Base-by-base conservation (phyloP, 2,797 vertebrate species). In the Gallinago solitaria region DNA sequence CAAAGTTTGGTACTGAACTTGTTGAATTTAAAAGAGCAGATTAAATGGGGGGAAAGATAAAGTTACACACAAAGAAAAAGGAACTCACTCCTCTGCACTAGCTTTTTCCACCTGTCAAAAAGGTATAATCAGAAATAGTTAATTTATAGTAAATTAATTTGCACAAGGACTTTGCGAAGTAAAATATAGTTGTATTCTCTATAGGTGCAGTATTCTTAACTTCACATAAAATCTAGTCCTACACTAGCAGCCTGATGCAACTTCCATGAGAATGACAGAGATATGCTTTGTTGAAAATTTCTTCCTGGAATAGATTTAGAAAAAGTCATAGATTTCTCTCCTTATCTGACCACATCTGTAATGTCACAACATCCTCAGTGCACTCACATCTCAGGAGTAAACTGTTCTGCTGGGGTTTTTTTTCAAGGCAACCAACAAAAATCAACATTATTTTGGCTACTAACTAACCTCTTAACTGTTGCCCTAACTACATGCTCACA, bases 391-490 rank as follows among this genome's bases (percentile, higher is more conserved):
- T 74, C 83, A 76, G 59, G 43, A 67, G 33, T 73, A 43, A 76
- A 83, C 17, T 64, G 20, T 74, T 92, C 82, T 85, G 48, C 47
- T 7, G 14, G 6, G 0, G 28, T 50, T 94, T 74, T 74, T 74
- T 90, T 28, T 28, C 73, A 81, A 95, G 87, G 56, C 50, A 90
- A 75, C 51, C 18, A 75, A 81, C 32, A 81, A 76, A 95, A 94
- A 35, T 65, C 32, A 61, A 80, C 53, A 88, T 61, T 93, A 63
- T 96, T 92, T 95, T 96, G 87, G 68, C 85, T 48, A 85, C 48
- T 95, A 83, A 74, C 73, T 92, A 85, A 78, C 65, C 32, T 87
- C 67, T 48, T 74, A 71, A 89, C 61, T 90, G 82, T 70, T 93
- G 60, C 30, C 82, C 48, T 88, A 93, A 94, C 90, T 96, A 70